These are phyloP conservation scores for Passer montanus DNA, from an alignment of 2,113 vertebrate genomes.

Conservation along the genomic window DNA sequence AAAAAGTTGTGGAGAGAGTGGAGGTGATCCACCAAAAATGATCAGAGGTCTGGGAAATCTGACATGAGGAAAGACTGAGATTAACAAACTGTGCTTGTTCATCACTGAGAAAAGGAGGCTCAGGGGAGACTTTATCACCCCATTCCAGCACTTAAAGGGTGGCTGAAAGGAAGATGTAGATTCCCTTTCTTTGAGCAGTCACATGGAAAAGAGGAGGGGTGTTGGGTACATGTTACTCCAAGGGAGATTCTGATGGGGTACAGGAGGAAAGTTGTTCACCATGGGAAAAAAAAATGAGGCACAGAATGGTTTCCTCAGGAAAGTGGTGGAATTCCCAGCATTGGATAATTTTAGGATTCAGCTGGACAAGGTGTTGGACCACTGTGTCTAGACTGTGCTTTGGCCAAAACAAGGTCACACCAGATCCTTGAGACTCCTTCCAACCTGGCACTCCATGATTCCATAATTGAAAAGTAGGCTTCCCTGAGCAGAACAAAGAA, in stretches of 20 bases:
- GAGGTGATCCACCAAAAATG: background rate
- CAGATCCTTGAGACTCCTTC: background rate
- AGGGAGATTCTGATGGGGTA: background rate
- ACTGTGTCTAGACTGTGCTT: background rate
- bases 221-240: background rate
- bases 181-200: background rate
- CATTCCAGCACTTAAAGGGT: background rate
- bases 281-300: background rate
- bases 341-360: background rate
- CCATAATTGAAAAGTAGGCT: background rate
- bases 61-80: background rate
- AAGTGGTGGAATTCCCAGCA: background rate
- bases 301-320: background rate
- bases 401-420: background rate
- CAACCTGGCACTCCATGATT: background rate
- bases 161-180: background rate
- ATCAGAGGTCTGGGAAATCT: background rate
- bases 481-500: background rate
- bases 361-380: background rate
- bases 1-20: background rate
- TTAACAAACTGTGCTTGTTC: background rate
- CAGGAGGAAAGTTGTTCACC: background rate
- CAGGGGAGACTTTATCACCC: background rate
- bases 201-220: background rate
- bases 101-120: background rate